Conservation (phyloP, 2,797 vertebrate genomes). For the Coracias cyanogaster region DNA sequence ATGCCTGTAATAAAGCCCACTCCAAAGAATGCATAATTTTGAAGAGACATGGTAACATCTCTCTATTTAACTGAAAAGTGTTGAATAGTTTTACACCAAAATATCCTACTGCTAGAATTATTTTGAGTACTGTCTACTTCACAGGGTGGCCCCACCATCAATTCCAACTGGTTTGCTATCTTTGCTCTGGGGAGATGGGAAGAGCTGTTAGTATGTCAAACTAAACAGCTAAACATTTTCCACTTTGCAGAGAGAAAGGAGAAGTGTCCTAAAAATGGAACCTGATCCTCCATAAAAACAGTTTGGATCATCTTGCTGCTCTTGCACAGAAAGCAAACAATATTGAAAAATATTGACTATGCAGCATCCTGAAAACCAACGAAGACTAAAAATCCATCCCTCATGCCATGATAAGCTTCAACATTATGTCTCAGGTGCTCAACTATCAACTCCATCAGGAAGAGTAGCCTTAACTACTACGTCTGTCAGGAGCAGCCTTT, state of each 20-base stretch:
- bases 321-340: neutral
- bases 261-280: conserved; percentile 26
- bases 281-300: neutral
- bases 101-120: conserved; percentile 54
- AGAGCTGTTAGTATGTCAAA: conserved; percentile 56
- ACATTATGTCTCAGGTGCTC: neutral
- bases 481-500: neutral
- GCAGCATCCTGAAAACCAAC: neutral
- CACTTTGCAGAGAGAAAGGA: conserved; percentile 3
- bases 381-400: neutral
- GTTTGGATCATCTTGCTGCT: neutral
- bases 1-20: neutral
- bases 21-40: conserved; percentile 36
- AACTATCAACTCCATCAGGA: neutral
- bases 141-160: conserved; percentile 31
- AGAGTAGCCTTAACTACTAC: neutral
- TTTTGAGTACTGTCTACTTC: conserved; percentile 51
- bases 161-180: conserved; percentile 59
- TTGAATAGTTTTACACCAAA: conserved; percentile 37
- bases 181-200: conserved; percentile 41
- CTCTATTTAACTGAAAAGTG: conserved; percentile 33
- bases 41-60: neutral
- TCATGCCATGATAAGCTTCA: neutral
- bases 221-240: neutral
- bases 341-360: neutral